Conservation (phyloP, 2,888 invertebrate species). For the Epistrophella euchroma region DNA sequence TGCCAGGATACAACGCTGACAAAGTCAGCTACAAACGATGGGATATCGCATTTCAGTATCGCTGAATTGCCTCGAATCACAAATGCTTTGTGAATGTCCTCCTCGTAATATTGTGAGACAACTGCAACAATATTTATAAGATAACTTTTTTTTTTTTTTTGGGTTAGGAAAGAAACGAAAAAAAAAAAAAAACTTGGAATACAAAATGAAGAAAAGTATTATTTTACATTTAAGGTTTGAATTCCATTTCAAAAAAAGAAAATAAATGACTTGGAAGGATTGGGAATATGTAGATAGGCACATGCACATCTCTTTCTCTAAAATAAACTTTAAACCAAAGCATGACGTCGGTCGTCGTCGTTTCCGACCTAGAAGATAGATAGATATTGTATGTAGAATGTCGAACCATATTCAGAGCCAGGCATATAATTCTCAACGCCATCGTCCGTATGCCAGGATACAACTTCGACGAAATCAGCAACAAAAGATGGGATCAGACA, state of each 20-base stretch:
- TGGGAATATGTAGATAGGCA: neutral
- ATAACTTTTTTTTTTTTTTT: conserved; percentile 16
- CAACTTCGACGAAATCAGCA: conserved; percentile 94
- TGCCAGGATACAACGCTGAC: conserved; percentile 94
- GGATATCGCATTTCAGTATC: conserved; percentile 94
- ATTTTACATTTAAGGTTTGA: conserved; percentile 12
- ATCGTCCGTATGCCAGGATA: conserved; percentile 92
- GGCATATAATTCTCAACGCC: conserved; percentile 83
- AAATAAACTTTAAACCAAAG: conserved; percentile 60
- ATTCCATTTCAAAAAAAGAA: conserved; percentile 5
- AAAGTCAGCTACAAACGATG: conserved; percentile 96
- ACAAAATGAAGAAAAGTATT: conserved; percentile 8
- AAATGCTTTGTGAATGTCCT: conserved; percentile 96
- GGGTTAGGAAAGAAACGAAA: neutral
- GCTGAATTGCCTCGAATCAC: conserved; percentile 95
- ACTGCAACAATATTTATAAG: conserved; percentile 85
- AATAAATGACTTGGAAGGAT: conserved; percentile 20
- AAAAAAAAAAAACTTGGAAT: conserved; percentile 8
- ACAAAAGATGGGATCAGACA: conserved; percentile 97
- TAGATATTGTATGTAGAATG: conserved; percentile 16
- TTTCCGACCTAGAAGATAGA: conserved; percentile 10
- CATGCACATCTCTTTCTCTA: conserved; percentile 44
- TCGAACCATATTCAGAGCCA: conserved; percentile 84
- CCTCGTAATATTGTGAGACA: conserved; percentile 95
- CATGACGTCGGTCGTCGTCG: conserved; percentile 73